phyloP scores from a whole-genome alignment of 1,140 invertebrate species.

The Solenopsis fugax region DNA sequence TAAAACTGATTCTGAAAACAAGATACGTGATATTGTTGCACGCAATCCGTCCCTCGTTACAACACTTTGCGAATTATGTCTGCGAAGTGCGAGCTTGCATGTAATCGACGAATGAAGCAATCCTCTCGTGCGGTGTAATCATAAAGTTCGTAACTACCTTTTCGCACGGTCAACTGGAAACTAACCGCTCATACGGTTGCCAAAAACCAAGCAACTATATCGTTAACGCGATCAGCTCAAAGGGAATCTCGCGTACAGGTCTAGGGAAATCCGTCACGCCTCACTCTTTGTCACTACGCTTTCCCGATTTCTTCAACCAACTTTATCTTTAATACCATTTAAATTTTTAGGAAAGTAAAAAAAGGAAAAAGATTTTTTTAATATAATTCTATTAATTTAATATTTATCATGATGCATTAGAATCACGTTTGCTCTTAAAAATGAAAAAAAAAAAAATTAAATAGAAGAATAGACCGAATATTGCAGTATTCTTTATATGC shows the following conservation, averaged over 20 bases:
- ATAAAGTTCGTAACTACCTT: slow-evolving; percentile 64
- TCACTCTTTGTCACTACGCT: background rate
- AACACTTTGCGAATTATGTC: slow-evolving; percentile 51
- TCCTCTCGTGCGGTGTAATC: slow-evolving; percentile 55
- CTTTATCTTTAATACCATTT: background rate
- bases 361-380: background rate
- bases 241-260: slow-evolving; percentile 6
- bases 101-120: slow-evolving; percentile 61
- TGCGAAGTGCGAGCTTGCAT: slow-evolving; percentile 50
- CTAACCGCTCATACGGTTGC: slow-evolving; percentile 40
- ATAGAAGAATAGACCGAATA: background rate
- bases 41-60: slow-evolving; percentile 37
- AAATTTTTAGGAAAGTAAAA: background rate
- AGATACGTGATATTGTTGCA: slow-evolving; percentile 39
- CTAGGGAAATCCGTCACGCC: slow-evolving; percentile 24
- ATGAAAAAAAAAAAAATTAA: background rate
- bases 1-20: background rate
- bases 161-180: slow-evolving; percentile 58
- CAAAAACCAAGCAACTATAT: slow-evolving; percentile 54
- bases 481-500: background rate
- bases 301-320: slow-evolving; percentile 17
- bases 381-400: background rate
- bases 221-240: slow-evolving; percentile 44
- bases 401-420: background rate
- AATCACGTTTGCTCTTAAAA: background rate